These are phyloP conservation scores for Ramphastos sulfuratus DNA, from an alignment of 2,113 vertebrate species.

Conservation along the genomic window DNA sequence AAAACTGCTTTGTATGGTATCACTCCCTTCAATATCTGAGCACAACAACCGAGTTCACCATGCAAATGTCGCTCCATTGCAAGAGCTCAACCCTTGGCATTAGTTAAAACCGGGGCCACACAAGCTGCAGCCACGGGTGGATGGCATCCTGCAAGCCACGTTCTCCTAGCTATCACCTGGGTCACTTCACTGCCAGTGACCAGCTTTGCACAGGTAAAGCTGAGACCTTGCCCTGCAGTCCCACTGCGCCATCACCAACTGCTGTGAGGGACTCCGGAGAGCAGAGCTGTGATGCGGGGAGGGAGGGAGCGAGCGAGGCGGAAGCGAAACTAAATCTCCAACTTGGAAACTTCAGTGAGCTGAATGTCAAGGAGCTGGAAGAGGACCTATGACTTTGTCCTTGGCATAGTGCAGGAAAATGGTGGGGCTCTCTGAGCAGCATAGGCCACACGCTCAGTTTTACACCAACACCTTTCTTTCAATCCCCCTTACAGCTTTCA, in stretches of 20 bases:
- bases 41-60: background rate
- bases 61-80: background rate
- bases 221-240: background rate
- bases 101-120: background rate
- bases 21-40: background rate
- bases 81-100: background rate
- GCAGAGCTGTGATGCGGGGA: background rate
- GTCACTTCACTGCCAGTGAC: background rate
- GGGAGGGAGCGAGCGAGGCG: background rate
- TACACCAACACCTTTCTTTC: background rate
- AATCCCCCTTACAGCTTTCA: background rate
- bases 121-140: accelerated
- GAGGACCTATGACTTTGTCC: slow-evolving; percentile 20
- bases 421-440: background rate
- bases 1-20: background rate
- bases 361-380: slow-evolving; percentile 44
- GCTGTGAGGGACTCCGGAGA: background rate
- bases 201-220: background rate
- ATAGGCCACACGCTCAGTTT: background rate
- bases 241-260: accelerated
- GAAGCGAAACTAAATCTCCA: slow-evolving; percentile 38
- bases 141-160: background rate
- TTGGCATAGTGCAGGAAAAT: background rate
- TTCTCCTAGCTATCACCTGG: background rate
- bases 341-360: slow-evolving; percentile 3